phyloP scores from a whole-genome alignment of 2,888 invertebrate genomes.

The Chloroclystis v-ata region DNA sequence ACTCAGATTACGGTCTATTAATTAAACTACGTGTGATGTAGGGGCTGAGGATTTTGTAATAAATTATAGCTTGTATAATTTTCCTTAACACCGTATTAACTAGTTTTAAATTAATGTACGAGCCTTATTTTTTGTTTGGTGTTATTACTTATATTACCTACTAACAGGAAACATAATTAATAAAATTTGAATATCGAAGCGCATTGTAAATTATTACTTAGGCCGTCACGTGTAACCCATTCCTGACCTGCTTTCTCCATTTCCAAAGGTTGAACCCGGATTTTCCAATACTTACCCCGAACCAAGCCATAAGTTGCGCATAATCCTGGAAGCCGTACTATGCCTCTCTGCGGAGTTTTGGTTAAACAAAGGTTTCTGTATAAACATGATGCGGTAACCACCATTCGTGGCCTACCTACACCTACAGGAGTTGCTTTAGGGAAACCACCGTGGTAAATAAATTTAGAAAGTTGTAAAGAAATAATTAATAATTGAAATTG shows the following conservation, averaged over 20 bases:
- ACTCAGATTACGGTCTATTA: too few species aligned
- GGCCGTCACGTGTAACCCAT: background rate
- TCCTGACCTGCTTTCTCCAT: constrained; percentile 1
- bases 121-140: too few species aligned
- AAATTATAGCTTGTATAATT: too few species aligned
- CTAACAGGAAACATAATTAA: too few species aligned
- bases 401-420: constrained; percentile 17
- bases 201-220: background rate
- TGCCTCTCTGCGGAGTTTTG: constrained; percentile 3
- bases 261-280: constrained; percentile 4
- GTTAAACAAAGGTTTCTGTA: constrained; percentile 20
- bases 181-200: background rate
- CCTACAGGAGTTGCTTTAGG: background rate
- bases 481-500: too few species aligned
- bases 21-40: too few species aligned
- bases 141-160: too few species aligned
- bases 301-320: background rate
- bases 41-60: too few species aligned
- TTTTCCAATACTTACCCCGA: background rate
- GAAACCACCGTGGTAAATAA: too few species aligned
- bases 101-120: too few species aligned
- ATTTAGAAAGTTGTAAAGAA: too few species aligned
- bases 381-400: constrained; percentile 23
- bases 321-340: constrained; percentile 2
- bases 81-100: too few species aligned